Conservation (phyloP, 2,797 vertebrate genomes). For the Kryptopterus vitreolus region DNA sequence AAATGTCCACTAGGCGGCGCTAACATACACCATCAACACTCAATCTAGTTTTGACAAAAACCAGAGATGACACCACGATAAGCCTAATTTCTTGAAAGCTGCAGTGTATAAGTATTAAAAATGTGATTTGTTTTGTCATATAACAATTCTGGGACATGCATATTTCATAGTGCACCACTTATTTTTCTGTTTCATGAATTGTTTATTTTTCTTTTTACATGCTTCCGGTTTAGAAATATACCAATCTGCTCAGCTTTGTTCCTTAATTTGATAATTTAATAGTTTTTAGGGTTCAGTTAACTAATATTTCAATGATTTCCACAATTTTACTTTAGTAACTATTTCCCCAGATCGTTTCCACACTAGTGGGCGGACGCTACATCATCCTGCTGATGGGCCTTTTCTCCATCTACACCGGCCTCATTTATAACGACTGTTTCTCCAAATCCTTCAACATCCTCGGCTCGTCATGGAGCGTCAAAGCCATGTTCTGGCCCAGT, state of each 20-base stretch:
- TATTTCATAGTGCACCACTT: no score
- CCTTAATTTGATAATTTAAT: background rate
- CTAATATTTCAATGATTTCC: background rate
- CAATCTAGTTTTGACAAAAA: background rate
- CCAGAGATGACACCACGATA: background rate
- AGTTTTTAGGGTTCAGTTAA: background rate
- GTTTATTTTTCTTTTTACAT: no score
- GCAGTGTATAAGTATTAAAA: background rate
- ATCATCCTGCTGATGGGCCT: conserved; percentile 61
- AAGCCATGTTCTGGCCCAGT: conserved; percentile 55
- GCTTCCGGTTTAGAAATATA: background rate
- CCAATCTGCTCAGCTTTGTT: background rate
- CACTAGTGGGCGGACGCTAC: conserved; percentile 57
- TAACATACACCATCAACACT: background rate
- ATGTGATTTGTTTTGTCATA: background rate
- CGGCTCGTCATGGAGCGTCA: conserved; percentile 59
- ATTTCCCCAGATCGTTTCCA: conserved; percentile 46
- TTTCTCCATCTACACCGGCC: conserved; percentile 64
- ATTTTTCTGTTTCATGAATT: no score
- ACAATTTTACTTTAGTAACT: background rate
- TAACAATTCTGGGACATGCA: background rate
- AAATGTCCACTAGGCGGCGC: background rate
- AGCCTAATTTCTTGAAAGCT: background rate
- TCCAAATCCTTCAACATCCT: conserved; percentile 63
- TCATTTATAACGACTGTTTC: conserved; percentile 67